phyloP scores from a whole-genome alignment of 1,140 invertebrate species.

The Drosophila nikananu region DNA sequence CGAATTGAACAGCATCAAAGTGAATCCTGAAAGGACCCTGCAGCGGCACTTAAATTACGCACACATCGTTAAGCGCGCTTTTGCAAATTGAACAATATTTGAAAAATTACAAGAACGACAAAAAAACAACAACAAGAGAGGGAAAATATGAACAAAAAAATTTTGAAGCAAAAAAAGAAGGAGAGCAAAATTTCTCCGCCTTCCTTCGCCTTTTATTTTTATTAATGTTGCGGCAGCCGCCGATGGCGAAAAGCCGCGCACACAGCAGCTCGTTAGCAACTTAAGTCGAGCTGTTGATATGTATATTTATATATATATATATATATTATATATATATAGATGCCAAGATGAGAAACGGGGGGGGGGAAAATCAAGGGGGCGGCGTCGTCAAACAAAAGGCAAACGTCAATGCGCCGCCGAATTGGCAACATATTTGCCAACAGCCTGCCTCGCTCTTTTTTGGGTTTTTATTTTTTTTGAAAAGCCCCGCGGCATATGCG shows the following conservation, averaged over 20 bases:
- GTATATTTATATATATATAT: not conserved
- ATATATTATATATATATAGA: not conserved
- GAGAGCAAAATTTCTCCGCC: slow-evolving; percentile 41
- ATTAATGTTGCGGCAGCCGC: slow-evolving; percentile 78
- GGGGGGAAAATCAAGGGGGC: slow-evolving; percentile 4
- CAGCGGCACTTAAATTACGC: slow-evolving; percentile 82
- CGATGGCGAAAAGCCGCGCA: slow-evolving; percentile 52
- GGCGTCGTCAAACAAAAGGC: slow-evolving; percentile 72
- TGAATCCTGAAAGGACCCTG: slow-evolving; percentile 68
- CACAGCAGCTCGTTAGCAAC: slow-evolving; percentile 79
- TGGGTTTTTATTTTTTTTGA: not conserved
- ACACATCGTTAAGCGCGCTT: slow-evolving; percentile 83
- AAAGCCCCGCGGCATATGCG: slow-evolving; percentile 36
- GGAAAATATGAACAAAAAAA: slow-evolving; percentile 12
- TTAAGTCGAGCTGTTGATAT: slow-evolving; percentile 80
- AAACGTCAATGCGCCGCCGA: slow-evolving; percentile 77
- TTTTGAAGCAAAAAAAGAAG: slow-evolving; percentile 33
- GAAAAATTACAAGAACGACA: slow-evolving; percentile 75
- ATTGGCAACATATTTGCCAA: slow-evolving; percentile 85
- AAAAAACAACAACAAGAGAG: slow-evolving; percentile 14
- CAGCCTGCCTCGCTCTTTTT: slow-evolving; percentile 25
- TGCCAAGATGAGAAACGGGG: not conserved
- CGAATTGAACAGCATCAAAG: slow-evolving; percentile 66
- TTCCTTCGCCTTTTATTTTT: slow-evolving; percentile 52
- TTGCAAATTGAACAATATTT: slow-evolving; percentile 85